Base-by-base conservation (phyloP, 2,888 invertebrate species). In the Polymixis flavicincta region DNA sequence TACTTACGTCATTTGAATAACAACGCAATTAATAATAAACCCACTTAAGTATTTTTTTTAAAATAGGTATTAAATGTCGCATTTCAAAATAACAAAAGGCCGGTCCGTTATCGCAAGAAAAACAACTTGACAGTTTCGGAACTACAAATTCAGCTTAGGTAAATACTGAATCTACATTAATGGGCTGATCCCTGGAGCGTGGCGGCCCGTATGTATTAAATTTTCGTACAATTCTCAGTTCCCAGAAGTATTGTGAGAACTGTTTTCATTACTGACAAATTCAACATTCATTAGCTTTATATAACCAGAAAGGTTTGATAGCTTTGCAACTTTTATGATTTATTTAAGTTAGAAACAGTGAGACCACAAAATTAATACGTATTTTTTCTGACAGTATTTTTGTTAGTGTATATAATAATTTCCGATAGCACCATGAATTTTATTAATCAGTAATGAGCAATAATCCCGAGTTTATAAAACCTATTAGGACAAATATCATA, bases 91-190 rank as follows among this genome's bases (percentile, higher is more conserved):
- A 78, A 78, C 72, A 84, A 78, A 80, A 71, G 71, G 48, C 54
- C 7, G 3, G 42, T 22, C n/a, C 4, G 42, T 19, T 81, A 68
- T 71, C n/a, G 45, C 32, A 71, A 37, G 73, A 82, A 78, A 76
- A 32, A 69, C 69, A 84, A 69, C 69, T 82, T 75, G 66, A 61
- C 64, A 74, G 67, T 73, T 73, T 68, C 42, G 32, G 25, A 60
- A 77, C 73, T 81, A 74, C 65, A 67, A 76, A 79, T 83, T 77
- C 32, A 57, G 64, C 68, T 66, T 71, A 61, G 42, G 70, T 76
- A 81, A 80, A 83, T 83, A 85, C 79, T 83, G 75, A 78, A 82
- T 85, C 79, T 82, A 88, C 78, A 83, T 87, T 82, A 82, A 82
- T 71, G 72, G 74, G 71, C 78, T 78, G 66, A 77, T 77, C 83